Conservation (phyloP, 2,888 invertebrate genomes). For the Hirtodrosophila histrioides region DNA sequence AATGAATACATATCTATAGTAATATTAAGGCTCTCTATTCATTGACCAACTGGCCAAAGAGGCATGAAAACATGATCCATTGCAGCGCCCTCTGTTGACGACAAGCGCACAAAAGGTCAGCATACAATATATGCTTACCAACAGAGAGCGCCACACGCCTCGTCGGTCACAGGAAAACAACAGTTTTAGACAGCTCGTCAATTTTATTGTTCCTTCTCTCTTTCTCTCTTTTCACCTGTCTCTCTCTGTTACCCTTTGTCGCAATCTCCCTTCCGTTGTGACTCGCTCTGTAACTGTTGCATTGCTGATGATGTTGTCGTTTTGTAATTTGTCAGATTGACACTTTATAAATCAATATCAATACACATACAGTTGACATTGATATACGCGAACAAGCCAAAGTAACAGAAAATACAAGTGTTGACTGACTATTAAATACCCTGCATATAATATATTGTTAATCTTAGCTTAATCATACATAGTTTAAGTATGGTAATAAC, state of each 20-base stretch:
- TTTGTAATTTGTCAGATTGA: conserved; percentile 63
- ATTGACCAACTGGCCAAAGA: no score
- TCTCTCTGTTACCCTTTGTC: not conserved
- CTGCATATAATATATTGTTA: not conserved
- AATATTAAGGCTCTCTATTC: no score
- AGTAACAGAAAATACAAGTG: not conserved
- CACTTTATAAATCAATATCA: conserved; percentile 60
- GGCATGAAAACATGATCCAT: not conserved
- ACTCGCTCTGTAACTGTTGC: conserved; percentile 45
- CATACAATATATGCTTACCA: conserved; percentile 15
- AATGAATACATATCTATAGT: no score
- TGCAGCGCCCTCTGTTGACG: conserved; percentile 11
- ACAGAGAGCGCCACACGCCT: conserved; percentile 25
- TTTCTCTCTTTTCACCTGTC: not conserved
- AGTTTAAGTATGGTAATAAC: not conserved
- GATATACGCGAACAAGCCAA: not conserved
- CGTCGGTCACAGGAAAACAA: conserved; percentile 31
- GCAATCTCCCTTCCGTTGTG: not conserved
- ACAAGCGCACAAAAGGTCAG: conserved; percentile 12
- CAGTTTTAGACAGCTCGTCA: conserved; percentile 65
- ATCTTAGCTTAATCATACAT: no score
- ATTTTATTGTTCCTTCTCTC: conserved; percentile 27
- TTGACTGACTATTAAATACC: conserved; percentile 7
- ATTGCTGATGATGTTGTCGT: conserved; percentile 42
- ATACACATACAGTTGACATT: conserved; percentile 8